phyloP scores from a whole-genome alignment of 2,888 invertebrate genomes.

The Himalopsyche anomala region DNA sequence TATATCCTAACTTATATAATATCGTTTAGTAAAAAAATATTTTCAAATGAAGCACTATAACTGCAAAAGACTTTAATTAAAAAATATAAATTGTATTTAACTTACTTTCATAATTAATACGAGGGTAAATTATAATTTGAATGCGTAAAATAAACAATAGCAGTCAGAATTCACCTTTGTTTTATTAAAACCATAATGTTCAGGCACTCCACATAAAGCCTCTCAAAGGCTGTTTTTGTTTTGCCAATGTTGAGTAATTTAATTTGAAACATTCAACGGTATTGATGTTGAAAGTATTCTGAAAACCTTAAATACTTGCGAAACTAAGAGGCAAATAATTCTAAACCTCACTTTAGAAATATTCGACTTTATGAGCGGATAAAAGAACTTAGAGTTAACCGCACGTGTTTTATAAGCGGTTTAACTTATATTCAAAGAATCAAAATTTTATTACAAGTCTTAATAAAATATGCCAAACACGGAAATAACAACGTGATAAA shows the following conservation, averaged over 20 bases:
- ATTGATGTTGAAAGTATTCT: constrained; percentile 2
- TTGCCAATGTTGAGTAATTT: background rate
- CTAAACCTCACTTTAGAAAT: background rate
- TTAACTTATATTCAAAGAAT: too few species aligned
- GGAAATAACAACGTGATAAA: too few species aligned
- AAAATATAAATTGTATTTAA: too few species aligned
- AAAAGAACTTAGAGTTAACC: background rate
- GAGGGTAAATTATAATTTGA: background rate
- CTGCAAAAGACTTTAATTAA: too few species aligned
- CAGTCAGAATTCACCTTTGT: background rate
- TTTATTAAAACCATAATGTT: constrained; percentile 18
- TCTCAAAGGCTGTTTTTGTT: background rate
- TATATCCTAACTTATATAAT: too few species aligned
- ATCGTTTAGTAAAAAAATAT: too few species aligned
- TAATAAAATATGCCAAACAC: too few species aligned
- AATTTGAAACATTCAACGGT: constrained; percentile 26
- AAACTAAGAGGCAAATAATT: background rate
- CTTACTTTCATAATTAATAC: too few species aligned
- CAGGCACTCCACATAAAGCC: constrained; percentile 2
- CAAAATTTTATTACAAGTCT: too few species aligned
- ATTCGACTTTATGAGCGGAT: background rate
- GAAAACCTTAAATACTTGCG: constrained; percentile 30
- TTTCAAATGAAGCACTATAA: too few species aligned
- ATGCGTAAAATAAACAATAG: background rate
- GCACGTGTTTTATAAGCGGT: too few species aligned